These are phyloP conservation scores for Lycaena phlaeas DNA, from an alignment of 2,888 invertebrate species.

Conservation along the genomic window DNA sequence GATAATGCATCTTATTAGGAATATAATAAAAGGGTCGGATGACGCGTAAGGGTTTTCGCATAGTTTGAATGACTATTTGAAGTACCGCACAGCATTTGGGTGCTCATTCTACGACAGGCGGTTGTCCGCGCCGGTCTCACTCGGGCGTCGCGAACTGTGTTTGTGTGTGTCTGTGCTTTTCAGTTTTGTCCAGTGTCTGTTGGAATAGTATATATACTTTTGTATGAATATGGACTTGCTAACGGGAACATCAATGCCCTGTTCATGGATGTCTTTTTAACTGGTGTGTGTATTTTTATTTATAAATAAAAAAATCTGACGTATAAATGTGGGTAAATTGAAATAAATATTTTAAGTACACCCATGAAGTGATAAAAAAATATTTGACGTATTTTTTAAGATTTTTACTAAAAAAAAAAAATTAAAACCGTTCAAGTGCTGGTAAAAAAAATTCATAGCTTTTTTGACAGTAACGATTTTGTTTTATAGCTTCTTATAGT, in stretches of 20 bases:
- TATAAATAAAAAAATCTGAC: conserved; percentile 17
- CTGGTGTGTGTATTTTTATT: conserved; percentile 57
- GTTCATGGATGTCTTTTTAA: conserved; percentile 73
- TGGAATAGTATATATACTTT: no score
- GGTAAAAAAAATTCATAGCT: no score
- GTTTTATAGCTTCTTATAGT: no score
- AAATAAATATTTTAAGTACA: no score
- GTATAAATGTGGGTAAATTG: conserved; percentile 6
- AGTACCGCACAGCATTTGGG: conserved; percentile 69
- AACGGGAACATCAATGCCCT: conserved; percentile 66
- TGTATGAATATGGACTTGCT: conserved; percentile 69
- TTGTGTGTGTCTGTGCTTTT: conserved; percentile 1
- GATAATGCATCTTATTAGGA: no score
- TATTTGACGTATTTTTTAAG: background rate
- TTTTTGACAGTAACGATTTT: no score
- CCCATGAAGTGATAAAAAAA: no score
- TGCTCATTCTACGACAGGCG: conserved; percentile 69
- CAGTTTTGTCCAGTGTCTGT: conserved; percentile 40
- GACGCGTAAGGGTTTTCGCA: conserved; percentile 64
- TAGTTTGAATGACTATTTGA: conserved; percentile 69
- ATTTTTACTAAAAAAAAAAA: no score
- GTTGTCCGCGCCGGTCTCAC: conserved; percentile 64
- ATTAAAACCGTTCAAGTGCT: no score
- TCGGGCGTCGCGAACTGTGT: conserved; percentile 23
- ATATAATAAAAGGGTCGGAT: conserved; percentile 1